Conservation (phyloP, 2,113 vertebrate genomes). For the Hydrolagus affinis region DNA sequence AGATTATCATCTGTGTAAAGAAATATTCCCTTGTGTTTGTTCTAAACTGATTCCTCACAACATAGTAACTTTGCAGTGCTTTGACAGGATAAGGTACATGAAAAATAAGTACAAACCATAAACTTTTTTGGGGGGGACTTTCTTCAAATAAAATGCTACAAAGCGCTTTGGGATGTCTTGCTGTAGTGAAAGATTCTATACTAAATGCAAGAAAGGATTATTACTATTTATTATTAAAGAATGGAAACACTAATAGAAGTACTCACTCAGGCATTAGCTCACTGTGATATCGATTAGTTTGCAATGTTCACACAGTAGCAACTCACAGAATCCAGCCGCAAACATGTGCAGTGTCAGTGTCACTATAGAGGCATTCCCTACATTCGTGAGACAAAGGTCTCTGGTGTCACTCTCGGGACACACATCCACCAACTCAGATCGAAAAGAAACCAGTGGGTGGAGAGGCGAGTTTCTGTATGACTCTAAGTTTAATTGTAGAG, state of each 20-base stretch:
- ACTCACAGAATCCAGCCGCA: not conserved
- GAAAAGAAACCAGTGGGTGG: conserved; percentile 11
- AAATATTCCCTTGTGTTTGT: too few relatives aligned
- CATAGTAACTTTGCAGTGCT: too few relatives aligned
- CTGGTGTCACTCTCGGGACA: not conserved
- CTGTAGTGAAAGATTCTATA: not conserved
- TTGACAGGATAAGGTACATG: too few relatives aligned
- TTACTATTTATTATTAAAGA: too few relatives aligned
- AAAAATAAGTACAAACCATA: too few relatives aligned
- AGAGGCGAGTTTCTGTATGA: conserved; percentile 20
- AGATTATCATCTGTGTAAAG: too few relatives aligned
- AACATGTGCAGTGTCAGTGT: not conserved
- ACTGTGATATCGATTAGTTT: too few relatives aligned
- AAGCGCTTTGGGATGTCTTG: not conserved
- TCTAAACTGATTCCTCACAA: too few relatives aligned
- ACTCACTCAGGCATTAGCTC: too few relatives aligned
- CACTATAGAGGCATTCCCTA: not conserved
- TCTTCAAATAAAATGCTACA: not conserved
- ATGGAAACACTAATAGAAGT: too few relatives aligned
- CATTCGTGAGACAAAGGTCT: not conserved
- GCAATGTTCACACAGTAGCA: not conserved
- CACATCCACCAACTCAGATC: conserved; percentile 2
- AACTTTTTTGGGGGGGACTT: too few relatives aligned
- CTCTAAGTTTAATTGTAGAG: conserved; percentile 1
- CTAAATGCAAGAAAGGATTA: too few relatives aligned